Base-by-base conservation (phyloP, 2,888 invertebrate genomes). In the Lithophane semibrunnea region DNA sequence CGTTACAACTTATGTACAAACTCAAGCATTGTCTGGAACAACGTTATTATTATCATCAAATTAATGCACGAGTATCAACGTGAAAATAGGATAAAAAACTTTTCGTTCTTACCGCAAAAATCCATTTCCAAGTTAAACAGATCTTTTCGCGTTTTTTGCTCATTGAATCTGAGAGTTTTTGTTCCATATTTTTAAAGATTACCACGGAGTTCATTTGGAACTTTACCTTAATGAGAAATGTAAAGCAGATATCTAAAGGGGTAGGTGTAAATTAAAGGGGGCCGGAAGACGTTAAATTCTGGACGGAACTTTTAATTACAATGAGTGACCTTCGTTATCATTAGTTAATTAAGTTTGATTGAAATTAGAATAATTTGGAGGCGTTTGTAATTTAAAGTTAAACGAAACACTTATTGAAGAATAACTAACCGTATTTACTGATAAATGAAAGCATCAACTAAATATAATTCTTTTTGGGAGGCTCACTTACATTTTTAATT, bases 71-170 rank as follows among this genome's bases (percentile, higher is more conserved):
- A 92, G 92, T 92, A 92, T 93, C 91, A 92, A 90, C 87, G 88
- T 75, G 83, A 75, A 90, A 92, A 92, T 90, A 91, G 93, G 92
- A 93, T 93, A 93, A 93, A 94, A 83, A 79, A 85, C 88, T 94
- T 93, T 91, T 87, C 87, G 88, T 90, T 92, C 92, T 93, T 92
- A 95, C 94, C 94, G 92, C 94, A 92, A 92, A 94, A 95, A 94
- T 94, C 95, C 95, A 95, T 95, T 95, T 93, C 92, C 91, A 95
- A 95, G 94, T 95, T 93, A 94, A 95, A 95, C 94, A 95, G 93
- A 94, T 94, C 93, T 93, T 92, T 93, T 90, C 89, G 64, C 86
- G 88, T 90, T 94, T 94, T 94, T 94, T 93, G 91, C 91, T 93
- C 92, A 93, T 92, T 93, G 92, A 93, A 93, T 92, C 88, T 87